These are phyloP conservation scores for Caprella mutica DNA, from an alignment of 2,888 invertebrate genomes.

Conservation along the genomic window DNA sequence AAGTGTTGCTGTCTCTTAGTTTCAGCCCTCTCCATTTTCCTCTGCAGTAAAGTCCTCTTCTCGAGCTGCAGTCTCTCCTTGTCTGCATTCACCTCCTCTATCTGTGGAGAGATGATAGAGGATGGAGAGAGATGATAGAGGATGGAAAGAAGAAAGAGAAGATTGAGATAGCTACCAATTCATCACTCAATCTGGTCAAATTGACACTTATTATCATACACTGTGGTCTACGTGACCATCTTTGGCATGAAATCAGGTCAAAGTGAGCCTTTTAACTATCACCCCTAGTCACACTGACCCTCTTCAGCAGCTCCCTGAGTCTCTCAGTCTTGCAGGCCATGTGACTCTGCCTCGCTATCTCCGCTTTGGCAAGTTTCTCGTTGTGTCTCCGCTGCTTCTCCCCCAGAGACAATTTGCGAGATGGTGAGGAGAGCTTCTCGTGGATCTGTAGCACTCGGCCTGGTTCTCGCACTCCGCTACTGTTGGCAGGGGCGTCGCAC, in stretches of 20 bases:
- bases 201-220: not conserved
- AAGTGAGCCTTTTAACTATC: too few species aligned
- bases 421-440: conserved; percentile 56
- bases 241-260: too few species aligned
- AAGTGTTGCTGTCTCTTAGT: conserved; percentile 76
- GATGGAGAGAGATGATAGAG: too few species aligned
- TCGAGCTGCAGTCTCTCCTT: conserved; percentile 77
- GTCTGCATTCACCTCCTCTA: conserved; percentile 55
- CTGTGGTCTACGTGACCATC: too few species aligned
- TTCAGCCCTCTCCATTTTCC: conserved; percentile 58
- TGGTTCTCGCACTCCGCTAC: conserved; percentile 72
- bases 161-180: too few species aligned
- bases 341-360: conserved; percentile 68
- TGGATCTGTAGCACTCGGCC: conserved; percentile 84
- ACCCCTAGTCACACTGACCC: conserved; percentile 60
- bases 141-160: too few species aligned
- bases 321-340: conserved; percentile 72
- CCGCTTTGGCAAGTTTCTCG: conserved; percentile 81
- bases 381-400: conserved; percentile 60
- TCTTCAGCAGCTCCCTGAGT: conserved; percentile 69
- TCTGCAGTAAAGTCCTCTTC: conserved; percentile 43
- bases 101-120: conserved; percentile 34
- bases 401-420: conserved; percentile 38
- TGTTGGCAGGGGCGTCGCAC: conserved; percentile 51
- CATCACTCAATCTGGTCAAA: too few species aligned